Evolutionary conservation across 1,140 invertebrate species (phyloP), one percentile per base, ranked within the genome.

Genomic region (Kradibia gibbosae): DNA sequence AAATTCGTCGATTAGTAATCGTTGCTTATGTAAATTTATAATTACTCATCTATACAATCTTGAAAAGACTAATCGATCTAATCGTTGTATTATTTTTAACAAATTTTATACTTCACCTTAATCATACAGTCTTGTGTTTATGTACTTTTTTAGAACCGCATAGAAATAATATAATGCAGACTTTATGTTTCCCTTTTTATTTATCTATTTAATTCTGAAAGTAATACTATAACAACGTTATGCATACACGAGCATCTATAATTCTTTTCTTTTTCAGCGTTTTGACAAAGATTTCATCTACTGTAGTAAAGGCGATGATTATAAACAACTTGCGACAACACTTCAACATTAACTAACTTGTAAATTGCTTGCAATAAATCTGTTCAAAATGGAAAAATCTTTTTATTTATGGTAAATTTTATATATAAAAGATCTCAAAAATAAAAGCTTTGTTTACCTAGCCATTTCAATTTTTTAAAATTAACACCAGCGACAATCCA

Each of bases 381-480:
- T 39, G 13, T 55, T 72, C 53, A 17, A 79, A 79, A 79, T 36
- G 17, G 7, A n/a, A 42, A 28, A 11, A 39, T 55, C 8, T 71
- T 28, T 55, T 17, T 31, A 39, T 71, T 11, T 71, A 55, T 78
- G 77, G 34, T 34, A 78, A 78, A 39, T 11, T 53, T 17, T 78
- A 71, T 28, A 50, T 79, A 79, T 78, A 50, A 79, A 79, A 72
- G 50, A 34, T 45, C 67, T 72, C 57, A 11, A 13, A 77, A 65
- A 42, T 15, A 42, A 50, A 72, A 50, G 60, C 34, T 60, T n/a
- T n/a, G n/a, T n/a, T n/a, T n/a, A n/a, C n/a, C n/a, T n/a, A 75
- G 31, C 4, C 17, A 60, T 75, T 53, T 60, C 34, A 75, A 75
- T 57, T 5, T n/a, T 39, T 20, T 36, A 8, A 20, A 74, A 42